Conservation (phyloP, 2,113 vertebrate genomes). For the Leptodactylus fuscus region DNA sequence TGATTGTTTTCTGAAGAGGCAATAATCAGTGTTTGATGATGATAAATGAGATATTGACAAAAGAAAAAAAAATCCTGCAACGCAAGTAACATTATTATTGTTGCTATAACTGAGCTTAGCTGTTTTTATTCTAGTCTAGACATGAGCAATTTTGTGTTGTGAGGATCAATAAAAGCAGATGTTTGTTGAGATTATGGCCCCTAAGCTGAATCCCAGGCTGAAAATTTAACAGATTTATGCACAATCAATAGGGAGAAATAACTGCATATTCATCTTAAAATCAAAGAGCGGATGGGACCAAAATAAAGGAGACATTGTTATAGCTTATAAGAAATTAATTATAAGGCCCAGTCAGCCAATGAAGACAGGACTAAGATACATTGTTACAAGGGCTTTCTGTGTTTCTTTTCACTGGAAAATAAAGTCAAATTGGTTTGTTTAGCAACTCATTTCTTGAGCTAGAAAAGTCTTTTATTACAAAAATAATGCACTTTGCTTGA, state of each 20-base stretch:
- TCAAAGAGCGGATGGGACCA: conserved; percentile 43
- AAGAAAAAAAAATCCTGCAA: conserved; percentile 4
- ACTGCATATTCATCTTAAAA: conserved; percentile 50
- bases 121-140: conserved; percentile 58
- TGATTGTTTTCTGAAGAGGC: conserved; percentile 46
- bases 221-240: conserved; percentile 49
- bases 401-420: conserved; percentile 37
- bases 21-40: conserved; percentile 49
- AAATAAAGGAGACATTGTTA: conserved; percentile 41
- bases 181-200: conserved; percentile 56
- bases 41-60: conserved; percentile 59
- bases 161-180: conserved; percentile 59
- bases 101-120: conserved; percentile 43
- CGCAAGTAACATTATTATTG: conserved; percentile 45
- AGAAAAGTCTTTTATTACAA: not conserved
- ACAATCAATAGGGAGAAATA: conserved; percentile 53
- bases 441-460: conserved; percentile 4
- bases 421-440: not conserved
- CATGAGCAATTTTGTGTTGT: conserved; percentile 55
- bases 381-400: not conserved
- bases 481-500: not conserved
- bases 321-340: conserved; percentile 41
- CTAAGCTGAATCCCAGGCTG: conserved; percentile 46
- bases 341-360: not conserved
- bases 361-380: not conserved